Conservation (phyloP, 2,797 vertebrate genomes). For the Micrastur ruficollis region DNA sequence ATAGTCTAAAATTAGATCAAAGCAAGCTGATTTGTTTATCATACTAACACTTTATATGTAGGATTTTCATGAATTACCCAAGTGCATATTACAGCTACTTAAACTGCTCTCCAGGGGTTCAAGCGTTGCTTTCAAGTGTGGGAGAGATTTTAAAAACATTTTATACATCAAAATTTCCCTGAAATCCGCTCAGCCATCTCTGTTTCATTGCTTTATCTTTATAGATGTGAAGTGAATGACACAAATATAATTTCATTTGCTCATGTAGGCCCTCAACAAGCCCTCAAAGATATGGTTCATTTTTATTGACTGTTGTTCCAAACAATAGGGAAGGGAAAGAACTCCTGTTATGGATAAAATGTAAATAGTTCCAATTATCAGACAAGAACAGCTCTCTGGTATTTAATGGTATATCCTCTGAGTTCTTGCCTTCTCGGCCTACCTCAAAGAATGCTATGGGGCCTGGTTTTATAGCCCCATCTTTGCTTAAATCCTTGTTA, state of each 20-base stretch:
- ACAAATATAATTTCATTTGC: neutral
- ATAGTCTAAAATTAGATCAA: slow-evolving; percentile 4
- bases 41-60: neutral
- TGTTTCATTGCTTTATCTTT: neutral
- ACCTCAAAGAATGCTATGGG: neutral
- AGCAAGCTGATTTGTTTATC: neutral
- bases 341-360: neutral
- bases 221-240: neutral
- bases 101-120: neutral
- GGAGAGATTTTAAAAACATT: neutral
- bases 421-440: neutral
- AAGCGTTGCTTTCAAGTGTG: neutral
- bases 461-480: neutral
- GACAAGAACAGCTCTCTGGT: neutral
- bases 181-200: neutral
- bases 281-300: neutral
- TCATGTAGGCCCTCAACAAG: neutral
- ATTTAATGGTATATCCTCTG: neutral
- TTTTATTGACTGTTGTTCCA: neutral
- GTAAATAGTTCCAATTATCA: neutral
- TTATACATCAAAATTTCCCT: neutral
- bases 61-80: slow-evolving; percentile 31
- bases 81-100: neutral
- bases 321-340: neutral
- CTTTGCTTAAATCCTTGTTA: neutral